Base-by-base conservation (phyloP, 2,888 invertebrate species). In the Calameuta pallipes region DNA sequence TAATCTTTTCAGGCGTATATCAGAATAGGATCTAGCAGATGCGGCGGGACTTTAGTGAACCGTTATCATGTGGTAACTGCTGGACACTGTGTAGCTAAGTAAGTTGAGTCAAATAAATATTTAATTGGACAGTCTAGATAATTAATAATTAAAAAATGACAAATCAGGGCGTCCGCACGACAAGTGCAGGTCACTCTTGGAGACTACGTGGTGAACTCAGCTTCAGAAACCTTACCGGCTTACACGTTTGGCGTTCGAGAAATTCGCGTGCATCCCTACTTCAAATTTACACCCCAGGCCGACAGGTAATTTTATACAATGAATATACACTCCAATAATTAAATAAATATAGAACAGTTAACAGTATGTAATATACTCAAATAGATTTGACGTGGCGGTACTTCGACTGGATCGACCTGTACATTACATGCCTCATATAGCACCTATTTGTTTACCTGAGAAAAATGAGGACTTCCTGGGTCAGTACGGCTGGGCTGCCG, bases 181-280 rank as follows among this genome's bases (percentile, higher is more conserved):
- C 97, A 98, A 92, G 97, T 98, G 12, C 96, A 97, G 86, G 98
- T 98, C 76, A 98, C 98, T 0, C 93, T 97, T 0, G 97, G 98
- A 2, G 98, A 98, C 91, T 98, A 98, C 92, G 97, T 98, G 86
- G 97, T 98, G 89, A 98, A 98, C 92, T 97, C 97, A 0, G 97
- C 98, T 0, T 96, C 97, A 6, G 98, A 98, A 90, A 96, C 97
- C 0, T 92, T 98, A 78, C 97, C 97, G 0, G 97, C 98, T 0
- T 97, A 98, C 88, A 97, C 97, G 0, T 98, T 97, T 88, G 97
- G 98, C 41, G 98, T 98, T n/a, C 93, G 97, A 73, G 95, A 96
- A 84, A 98, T 98, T 83, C 95, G 97, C 90, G 96, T 98, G 35
- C 98, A 98, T 92, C 98, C 98, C 0, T 95, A 97, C 90, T 97